phyloP scores from a whole-genome alignment of 2,113 vertebrate genomes.

The Alces alces region DNA sequence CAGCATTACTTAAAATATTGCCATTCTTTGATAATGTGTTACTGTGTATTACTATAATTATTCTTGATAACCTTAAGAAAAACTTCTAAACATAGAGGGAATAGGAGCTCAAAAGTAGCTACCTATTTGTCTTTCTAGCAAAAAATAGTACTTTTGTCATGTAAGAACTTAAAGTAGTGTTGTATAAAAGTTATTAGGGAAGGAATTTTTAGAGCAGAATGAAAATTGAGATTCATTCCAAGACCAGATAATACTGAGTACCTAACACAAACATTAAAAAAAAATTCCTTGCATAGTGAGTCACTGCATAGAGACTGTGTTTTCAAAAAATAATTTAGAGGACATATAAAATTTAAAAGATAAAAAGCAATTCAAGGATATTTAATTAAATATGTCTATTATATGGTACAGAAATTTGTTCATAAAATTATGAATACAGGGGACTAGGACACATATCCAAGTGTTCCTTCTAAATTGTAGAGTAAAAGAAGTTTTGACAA shows the following conservation, averaged over 20 bases:
- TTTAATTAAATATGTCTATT: neutral
- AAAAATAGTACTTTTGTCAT: slow-evolving; percentile 46
- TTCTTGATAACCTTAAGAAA: slow-evolving; percentile 17
- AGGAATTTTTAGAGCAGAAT: neutral
- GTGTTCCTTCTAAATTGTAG: neutral
- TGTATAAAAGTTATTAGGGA: slow-evolving; percentile 29
- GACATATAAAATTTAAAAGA: neutral
- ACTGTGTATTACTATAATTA: neutral
- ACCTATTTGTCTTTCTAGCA: slow-evolving; percentile 12
- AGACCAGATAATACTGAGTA: neutral
- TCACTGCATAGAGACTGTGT: neutral
- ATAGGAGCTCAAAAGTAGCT: neutral
- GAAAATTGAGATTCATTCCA: slow-evolving; percentile 35
- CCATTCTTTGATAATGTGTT: slow-evolving; percentile 3
- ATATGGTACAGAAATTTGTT: neutral
- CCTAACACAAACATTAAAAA: neutral
- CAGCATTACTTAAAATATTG: neutral
- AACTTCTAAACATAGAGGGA: neutral
- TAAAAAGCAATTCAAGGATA: neutral
- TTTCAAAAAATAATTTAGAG: neutral
- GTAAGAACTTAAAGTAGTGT: neutral
- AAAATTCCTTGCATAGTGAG: neutral
- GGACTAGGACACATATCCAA: neutral
- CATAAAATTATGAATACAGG: neutral
- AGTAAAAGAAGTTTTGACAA: neutral